Evolutionary conservation across 2,888 invertebrate genomes (phyloP).

Genomic region (Phrixothrix hirtus): DNA sequence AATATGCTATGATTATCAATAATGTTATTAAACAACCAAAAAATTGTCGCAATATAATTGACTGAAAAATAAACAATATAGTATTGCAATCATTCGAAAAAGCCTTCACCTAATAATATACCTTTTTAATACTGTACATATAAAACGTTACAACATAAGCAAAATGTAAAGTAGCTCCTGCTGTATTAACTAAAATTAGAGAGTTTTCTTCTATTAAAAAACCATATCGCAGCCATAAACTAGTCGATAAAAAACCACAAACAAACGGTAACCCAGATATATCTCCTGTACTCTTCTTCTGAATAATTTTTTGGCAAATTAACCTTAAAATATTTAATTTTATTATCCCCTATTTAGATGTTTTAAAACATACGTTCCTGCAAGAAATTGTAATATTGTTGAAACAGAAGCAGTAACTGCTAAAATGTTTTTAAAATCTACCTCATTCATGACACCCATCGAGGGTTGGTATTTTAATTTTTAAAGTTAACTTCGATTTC

Average conservation of each 20-base stretch:
- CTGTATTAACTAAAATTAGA: constrained; percentile 73
- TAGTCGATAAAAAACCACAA: constrained; percentile 75
- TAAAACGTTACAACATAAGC: constrained; percentile 73
- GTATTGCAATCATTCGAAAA: neutral
- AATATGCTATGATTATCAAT: constrained; percentile 62
- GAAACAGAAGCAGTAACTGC: constrained; percentile 70
- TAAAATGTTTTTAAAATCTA: constrained; percentile 55
- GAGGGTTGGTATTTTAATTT: too few species aligned
- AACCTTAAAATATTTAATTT: constrained; percentile 62
- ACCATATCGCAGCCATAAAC: constrained; percentile 82
- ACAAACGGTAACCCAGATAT: constrained; percentile 77
- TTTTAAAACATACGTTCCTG: constrained; percentile 83
- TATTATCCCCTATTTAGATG: too few species aligned
- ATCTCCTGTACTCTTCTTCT: constrained; percentile 75
- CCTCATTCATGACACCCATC: constrained; percentile 47
- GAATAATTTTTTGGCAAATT: constrained; percentile 75
- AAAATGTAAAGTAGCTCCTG: constrained; percentile 73
- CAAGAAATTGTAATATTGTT: constrained; percentile 81
- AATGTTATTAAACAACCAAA: constrained; percentile 60
- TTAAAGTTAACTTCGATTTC: too few species aligned
- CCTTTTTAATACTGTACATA: constrained; percentile 73
- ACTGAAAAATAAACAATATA: constrained; percentile 51
- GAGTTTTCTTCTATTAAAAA: constrained; percentile 71
- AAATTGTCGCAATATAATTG: constrained; percentile 66
- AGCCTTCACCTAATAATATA: constrained; percentile 34